A percentile compares a stretch with the other conserved stretches of the same genome.
phyloP scores from a whole-genome alignment of 2,888 invertebrate genomes.

The Nasonovia ribisnigri region DNA sequence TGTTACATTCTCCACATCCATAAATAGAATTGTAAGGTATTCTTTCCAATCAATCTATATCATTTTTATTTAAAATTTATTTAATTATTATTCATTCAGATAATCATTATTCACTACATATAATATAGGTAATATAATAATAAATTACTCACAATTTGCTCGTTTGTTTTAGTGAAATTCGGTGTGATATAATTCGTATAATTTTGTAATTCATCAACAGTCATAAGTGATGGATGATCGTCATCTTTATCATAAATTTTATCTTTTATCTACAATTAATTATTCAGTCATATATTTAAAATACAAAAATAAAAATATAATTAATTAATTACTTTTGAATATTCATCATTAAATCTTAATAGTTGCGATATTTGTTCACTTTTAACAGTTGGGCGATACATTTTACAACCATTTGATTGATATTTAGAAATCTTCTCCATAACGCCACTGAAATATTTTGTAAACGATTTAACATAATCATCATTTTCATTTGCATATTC shows the following conservation, averaged over 20 bases:
- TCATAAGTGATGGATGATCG: constrained; percentile 38
- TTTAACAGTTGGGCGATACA: too few species aligned
- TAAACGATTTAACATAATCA: not conserved
- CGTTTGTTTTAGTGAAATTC: not conserved
- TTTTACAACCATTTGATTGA: not conserved
- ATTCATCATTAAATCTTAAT: constrained; percentile 26
- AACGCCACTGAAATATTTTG: constrained; percentile 30
- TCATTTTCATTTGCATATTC: not conserved
- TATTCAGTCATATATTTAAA: not conserved
- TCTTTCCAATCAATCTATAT: constrained; percentile 73
- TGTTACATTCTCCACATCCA: constrained; percentile 72
- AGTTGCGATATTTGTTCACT: not conserved
- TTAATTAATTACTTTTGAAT: constrained; percentile 33
- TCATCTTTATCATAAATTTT: constrained; percentile 28
- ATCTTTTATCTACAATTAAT: constrained; percentile 46
- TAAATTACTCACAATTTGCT: not conserved
- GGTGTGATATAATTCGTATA: constrained; percentile 53
- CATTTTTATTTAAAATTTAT: not conserved
- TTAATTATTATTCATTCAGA: not conserved
- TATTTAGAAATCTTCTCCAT: constrained; percentile 1
- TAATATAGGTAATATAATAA: not conserved
- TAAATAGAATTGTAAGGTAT: constrained; percentile 77
- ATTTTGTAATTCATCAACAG: constrained; percentile 58
- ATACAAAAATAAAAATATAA: not conserved
- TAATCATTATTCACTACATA: not conserved